Evolutionary conservation across 2,888 invertebrate species (phyloP).

Genomic region (Agonopterix heracliana): DNA sequence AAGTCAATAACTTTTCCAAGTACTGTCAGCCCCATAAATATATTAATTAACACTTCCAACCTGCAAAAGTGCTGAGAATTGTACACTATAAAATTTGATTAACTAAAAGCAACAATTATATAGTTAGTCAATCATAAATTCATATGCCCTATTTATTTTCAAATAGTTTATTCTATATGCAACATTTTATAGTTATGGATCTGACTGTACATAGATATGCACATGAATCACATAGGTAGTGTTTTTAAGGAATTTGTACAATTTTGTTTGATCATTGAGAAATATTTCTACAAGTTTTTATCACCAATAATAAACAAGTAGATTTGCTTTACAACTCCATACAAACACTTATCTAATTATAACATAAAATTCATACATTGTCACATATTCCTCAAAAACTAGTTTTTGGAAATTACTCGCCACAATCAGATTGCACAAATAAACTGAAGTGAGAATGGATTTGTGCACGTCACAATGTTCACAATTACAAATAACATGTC

Average conservation of each 20-base stretch:
- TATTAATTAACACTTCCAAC: slow-evolving; percentile 9
- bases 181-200: slow-evolving; percentile 11
- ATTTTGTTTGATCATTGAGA: not conserved
- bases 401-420: slow-evolving; percentile 3
- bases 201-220: slow-evolving; percentile 9
- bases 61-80: too few relatives aligned
- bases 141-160: not conserved
- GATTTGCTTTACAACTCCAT: not conserved
- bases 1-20: slow-evolving; percentile 32
- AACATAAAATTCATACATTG: not conserved
- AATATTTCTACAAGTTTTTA: too few relatives aligned
- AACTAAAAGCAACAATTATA: not conserved
- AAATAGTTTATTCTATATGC: too few relatives aligned
- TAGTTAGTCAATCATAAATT: not conserved
- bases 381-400: slow-evolving; percentile 4
- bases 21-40: slow-evolving; percentile 42
- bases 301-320: too few relatives aligned
- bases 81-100: too few relatives aligned
- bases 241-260: not conserved
- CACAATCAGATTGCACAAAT: slow-evolving; percentile 15
- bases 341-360: not conserved
- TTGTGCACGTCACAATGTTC: slow-evolving; percentile 50
- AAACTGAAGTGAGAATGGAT: slow-evolving; percentile 19
- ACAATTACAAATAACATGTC: slow-evolving; percentile 23
- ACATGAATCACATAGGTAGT: slow-evolving; percentile 1